Base-by-base conservation (phyloP, 2,113 vertebrate species). In the Hemibagrus wyckioides region DNA sequence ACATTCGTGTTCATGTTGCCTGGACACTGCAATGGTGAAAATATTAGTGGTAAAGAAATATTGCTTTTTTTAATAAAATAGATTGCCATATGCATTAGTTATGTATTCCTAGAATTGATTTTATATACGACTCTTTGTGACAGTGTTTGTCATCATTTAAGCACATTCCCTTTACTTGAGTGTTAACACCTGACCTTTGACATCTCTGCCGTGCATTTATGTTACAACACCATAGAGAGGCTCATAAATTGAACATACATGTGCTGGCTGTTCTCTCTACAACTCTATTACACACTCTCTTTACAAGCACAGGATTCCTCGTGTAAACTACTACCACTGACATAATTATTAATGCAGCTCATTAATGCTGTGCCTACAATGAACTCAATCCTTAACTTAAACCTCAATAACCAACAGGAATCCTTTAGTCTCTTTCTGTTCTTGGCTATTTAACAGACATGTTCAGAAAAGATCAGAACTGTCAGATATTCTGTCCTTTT, bases 131-230 rank as follows among this genome's bases (percentile, higher is more conserved):
- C 21, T 39, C 28, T 85, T 65, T 67, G 21, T 54, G 87, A 71
- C 41, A 93, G 91, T 89, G 91, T 91, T 90, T 94, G 92, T 93
- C 91, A 91, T 91, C 91, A 91, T 92, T 91, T 90, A 92, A 93
- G 92, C 94, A 91, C 91, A 87, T 85, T 93, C 92, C 91, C 83
- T 91, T 91, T 90, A 90, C 91, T 85, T 92, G 90, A 93, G 92
- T 93, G 92, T 94, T 94, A 94, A 94, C 93, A 92, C 88, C 82
- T 92, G 90, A 91, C 90, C 92, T 21, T 80, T 33, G 50, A 80
- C 25, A 52, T 75, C 11, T 90, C 87, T 82, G 88, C 90, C 88
- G 90, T 90, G 88, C 91, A 93, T 94, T 91, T 90, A 89, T 87
- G 92, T 90, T 85, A 91, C 92, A 93, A 91, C 90, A 89, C 88